Conservation (phyloP, 1,140 invertebrate species). For the Globodera ellingtonae region DNA sequence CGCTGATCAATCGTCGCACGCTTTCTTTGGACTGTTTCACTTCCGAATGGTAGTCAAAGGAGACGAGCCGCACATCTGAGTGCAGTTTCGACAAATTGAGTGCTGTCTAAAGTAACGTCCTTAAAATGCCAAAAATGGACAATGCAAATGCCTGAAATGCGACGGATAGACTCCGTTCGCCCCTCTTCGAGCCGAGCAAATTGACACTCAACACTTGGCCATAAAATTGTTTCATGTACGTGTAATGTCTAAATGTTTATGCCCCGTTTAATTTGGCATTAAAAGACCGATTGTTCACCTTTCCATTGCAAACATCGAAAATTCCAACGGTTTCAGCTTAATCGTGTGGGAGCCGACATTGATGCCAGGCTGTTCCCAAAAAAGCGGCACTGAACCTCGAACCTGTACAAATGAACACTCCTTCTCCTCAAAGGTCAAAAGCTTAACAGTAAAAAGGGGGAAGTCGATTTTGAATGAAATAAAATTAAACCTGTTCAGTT, state of each 20-base stretch:
- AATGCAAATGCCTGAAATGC: slow-evolving; percentile 76
- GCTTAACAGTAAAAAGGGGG: slow-evolving; percentile 54
- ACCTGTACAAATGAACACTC: slow-evolving; percentile 75
- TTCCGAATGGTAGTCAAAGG: slow-evolving; percentile 91
- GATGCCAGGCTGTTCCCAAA: slow-evolving; percentile 99
- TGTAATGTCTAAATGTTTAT: slow-evolving; percentile 75
- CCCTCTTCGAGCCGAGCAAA: slow-evolving; percentile 90
- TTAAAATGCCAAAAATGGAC: not conserved
- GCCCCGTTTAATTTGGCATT: not conserved
- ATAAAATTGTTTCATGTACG: slow-evolving; percentile 83
- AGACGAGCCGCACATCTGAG: slow-evolving; percentile 77
- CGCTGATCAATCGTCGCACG: slow-evolving; percentile 41
- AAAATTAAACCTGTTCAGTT: slow-evolving; percentile 80
- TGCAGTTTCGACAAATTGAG: slow-evolving; percentile 77
- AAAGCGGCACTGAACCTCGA: slow-evolving; percentile 91
- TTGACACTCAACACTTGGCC: slow-evolving; percentile 89
- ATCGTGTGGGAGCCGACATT: slow-evolving; percentile 99
- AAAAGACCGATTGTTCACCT: slow-evolving; percentile 35
- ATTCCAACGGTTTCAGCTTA: slow-evolving; percentile 87
- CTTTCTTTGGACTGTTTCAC: slow-evolving; percentile 59
- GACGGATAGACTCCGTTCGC: slow-evolving; percentile 90
- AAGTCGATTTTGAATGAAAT: not conserved
- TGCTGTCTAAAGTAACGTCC: slow-evolving; percentile 73
- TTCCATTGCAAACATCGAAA: slow-evolving; percentile 86
- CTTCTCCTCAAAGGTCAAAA: slow-evolving; percentile 78